Evolutionary conservation across 2,888 invertebrate genomes (phyloP).

Genomic region (Drosophila mimica): DNA sequence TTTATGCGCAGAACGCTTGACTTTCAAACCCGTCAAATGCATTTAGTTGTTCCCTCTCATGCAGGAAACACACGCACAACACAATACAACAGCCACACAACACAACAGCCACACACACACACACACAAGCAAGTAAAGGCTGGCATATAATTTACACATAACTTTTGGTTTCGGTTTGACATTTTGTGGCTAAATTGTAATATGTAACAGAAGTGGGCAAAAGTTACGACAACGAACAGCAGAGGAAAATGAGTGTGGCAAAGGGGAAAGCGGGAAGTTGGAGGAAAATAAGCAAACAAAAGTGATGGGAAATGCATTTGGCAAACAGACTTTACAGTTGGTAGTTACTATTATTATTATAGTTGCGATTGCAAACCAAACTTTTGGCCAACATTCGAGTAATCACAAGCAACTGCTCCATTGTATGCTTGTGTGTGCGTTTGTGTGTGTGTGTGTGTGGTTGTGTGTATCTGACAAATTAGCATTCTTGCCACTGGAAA

Average conservation of each 20-base stretch:
- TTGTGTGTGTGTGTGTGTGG: slow-evolving; percentile 7
- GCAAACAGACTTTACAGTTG: slow-evolving; percentile 29
- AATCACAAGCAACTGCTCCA: slow-evolving; percentile 51
- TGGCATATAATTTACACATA: slow-evolving; percentile 64
- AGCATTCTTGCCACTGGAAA: slow-evolving; percentile 65
- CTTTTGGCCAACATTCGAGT: slow-evolving; percentile 45
- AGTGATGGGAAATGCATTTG: slow-evolving; percentile 50
- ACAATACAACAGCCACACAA: no score
- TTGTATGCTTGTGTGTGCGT: slow-evolving; percentile 8
- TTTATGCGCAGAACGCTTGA: slow-evolving; percentile 59
- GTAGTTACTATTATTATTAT: slow-evolving; percentile 24
- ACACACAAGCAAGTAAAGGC: not conserved
- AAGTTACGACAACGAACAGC: slow-evolving; percentile 56
- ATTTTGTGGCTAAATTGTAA: slow-evolving; percentile 77
- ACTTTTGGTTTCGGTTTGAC: slow-evolving; percentile 78
- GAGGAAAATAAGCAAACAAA: slow-evolving; percentile 5
- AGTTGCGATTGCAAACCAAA: slow-evolving; percentile 40
- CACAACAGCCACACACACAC: not conserved
- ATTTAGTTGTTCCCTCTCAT: slow-evolving; percentile 31
- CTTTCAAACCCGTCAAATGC: slow-evolving; percentile 56
- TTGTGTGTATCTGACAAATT: slow-evolving; percentile 55
- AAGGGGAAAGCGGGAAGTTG: no score
- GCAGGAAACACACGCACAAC: slow-evolving; percentile 2
- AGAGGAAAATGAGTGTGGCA: no score
- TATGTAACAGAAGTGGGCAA: slow-evolving; percentile 68